These are phyloP conservation scores for Procambarus clarkii DNA, from an alignment of 1,140 invertebrate genomes.

Conservation along the genomic window DNA sequence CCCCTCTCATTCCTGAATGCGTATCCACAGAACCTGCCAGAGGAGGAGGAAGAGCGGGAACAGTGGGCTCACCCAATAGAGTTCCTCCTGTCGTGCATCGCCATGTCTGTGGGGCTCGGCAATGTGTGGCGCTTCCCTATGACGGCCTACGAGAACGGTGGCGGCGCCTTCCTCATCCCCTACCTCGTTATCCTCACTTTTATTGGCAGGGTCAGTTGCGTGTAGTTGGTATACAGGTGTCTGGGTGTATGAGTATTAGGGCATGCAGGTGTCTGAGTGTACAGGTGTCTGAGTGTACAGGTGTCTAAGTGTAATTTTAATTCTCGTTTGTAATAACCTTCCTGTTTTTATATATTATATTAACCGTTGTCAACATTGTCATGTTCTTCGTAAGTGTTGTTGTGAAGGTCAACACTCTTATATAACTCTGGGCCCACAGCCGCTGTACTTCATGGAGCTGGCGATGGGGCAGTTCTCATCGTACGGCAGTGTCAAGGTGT, in stretches of 20 bases:
- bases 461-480: conserved; percentile 78
- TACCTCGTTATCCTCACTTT: conserved; percentile 80
- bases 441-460: conserved; percentile 74
- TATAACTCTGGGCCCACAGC: conserved; percentile 58
- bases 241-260: too few species aligned
- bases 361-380: too few species aligned
- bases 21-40: too few species aligned
- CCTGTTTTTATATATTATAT: too few species aligned
- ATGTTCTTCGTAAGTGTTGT: too few species aligned
- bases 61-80: conserved; percentile 72
- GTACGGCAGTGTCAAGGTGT: conserved; percentile 75
- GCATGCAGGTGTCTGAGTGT: too few species aligned
- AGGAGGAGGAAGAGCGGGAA: conserved; percentile 44
- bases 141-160: conserved; percentile 74
- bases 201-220: conserved; percentile 76
- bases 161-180: conserved; percentile 58
- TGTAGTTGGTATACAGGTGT: background rate
- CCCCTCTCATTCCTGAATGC: too few species aligned
- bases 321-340: too few species aligned
- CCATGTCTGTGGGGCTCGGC: conserved; percentile 78
- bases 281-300: too few species aligned
- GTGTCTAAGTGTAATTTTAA: too few species aligned
- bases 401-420: too few species aligned
- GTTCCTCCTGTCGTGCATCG: conserved; percentile 76
- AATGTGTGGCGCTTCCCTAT: conserved; percentile 78